Percentiles rank a stretch among this genome's conserved stretches.
Evolutionary conservation across 1,140 invertebrate genomes (phyloP).

Genomic region (Caenorhabditis remanei): DNA sequence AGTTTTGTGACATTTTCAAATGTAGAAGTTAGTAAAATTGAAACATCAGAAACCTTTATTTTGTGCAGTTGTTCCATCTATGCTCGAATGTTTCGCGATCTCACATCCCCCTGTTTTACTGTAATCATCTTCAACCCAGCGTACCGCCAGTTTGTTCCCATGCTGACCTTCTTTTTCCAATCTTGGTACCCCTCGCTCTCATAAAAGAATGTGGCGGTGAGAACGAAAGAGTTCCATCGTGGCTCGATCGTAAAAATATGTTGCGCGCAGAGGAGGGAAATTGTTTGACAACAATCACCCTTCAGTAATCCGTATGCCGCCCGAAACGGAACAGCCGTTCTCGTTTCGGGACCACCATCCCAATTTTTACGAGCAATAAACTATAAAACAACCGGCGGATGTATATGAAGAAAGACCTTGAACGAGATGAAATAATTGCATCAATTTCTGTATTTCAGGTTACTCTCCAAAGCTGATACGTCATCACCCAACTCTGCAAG

Average conservation of each 20-base stretch:
- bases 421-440: background rate
- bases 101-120: too few relatives aligned
- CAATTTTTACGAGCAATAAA: slow-evolving; percentile 27
- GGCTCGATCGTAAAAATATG: slow-evolving; percentile 7
- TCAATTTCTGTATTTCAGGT: background rate
- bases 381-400: slow-evolving; percentile 4
- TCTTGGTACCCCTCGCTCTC: background rate
- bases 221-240: too few relatives aligned
- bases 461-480: slow-evolving; percentile 40
- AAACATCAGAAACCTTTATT: too few relatives aligned
- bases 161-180: background rate
- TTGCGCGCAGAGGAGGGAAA: background rate
- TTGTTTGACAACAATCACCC: slow-evolving; percentile 24
- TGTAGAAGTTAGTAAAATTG: too few relatives aligned
- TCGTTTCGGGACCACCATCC: background rate
- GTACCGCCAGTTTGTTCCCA: background rate
- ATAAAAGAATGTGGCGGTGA: too few relatives aligned
- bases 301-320: background rate
- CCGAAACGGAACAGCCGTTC: slow-evolving; percentile 5
- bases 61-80: too few relatives aligned
- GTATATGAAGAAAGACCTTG: background rate
- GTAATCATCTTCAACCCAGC: too few relatives aligned
- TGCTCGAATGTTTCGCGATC: too few relatives aligned
- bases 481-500: background rate
- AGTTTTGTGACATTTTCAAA: too few relatives aligned